Percentiles rank a stretch among this genome's conserved stretches.
Evolutionary conservation across 2,888 invertebrate genomes (phyloP).

Genomic region (Aplocera efformata): DNA sequence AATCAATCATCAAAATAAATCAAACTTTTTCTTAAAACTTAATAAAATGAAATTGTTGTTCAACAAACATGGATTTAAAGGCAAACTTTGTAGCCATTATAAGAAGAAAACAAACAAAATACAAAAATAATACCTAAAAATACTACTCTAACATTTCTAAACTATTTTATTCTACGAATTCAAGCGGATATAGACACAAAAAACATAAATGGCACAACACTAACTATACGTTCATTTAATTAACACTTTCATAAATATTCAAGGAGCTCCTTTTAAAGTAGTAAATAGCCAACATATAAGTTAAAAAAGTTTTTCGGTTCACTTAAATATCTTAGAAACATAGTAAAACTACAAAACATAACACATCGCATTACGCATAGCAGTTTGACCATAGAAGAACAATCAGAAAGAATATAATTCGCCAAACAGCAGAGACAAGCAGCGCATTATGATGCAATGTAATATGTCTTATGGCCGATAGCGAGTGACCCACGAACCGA

Average conservation of each 20-base stretch:
- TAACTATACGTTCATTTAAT: constrained; percentile 11
- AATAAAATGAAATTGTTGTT: too few species aligned
- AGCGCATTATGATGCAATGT: constrained; percentile 34
- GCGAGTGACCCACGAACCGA: constrained; percentile 1
- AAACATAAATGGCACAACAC: constrained; percentile 25
- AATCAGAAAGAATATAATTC: constrained; percentile 1
- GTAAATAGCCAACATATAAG: constrained; percentile 4
- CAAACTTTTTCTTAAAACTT: too few species aligned
- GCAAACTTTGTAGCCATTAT: constrained; percentile 6
- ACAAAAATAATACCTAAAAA: neutral
- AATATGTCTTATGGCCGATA: constrained; percentile 42
- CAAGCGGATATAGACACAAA: constrained; percentile 11
- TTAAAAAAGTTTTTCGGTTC: too few species aligned
- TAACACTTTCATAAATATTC: constrained; percentile 12
- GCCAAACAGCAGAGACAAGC: constrained; percentile 2
- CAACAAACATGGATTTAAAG: constrained; percentile 5
- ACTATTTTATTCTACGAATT: neutral
- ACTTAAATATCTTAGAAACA: too few species aligned
- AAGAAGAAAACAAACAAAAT: neutral
- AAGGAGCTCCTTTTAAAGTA: constrained; percentile 1
- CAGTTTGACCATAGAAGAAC: constrained; percentile 8
- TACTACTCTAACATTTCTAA: constrained; percentile 2
- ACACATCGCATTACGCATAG: constrained; percentile 44
- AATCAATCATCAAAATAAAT: too few species aligned
- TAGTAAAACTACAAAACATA: constrained; percentile 16